Evolutionary conservation across 2,113 vertebrate genomes (phyloP).

Genomic region (Galbula dea): DNA sequence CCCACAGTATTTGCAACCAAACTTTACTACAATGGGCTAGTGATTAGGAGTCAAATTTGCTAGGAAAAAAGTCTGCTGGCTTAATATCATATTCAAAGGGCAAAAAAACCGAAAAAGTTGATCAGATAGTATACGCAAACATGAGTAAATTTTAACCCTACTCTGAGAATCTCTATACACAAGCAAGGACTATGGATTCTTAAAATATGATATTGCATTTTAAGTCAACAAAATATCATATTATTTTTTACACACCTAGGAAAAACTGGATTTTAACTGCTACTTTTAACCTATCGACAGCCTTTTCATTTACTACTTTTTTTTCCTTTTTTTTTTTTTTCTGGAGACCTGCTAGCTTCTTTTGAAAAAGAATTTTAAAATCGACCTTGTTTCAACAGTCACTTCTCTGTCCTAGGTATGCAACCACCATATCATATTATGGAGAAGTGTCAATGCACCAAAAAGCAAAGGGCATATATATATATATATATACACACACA

Average conservation of each 20-base stretch:
- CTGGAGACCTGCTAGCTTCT: background rate
- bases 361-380: constrained; percentile 27
- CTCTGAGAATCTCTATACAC: background rate
- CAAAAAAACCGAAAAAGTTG: background rate
- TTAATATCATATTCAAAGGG: background rate
- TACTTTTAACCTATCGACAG: background rate
- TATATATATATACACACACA: no score
- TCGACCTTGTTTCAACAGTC: constrained; percentile 32
- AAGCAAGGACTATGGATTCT: background rate
- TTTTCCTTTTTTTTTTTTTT: background rate
- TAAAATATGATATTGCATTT: background rate
- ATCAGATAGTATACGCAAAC: background rate
- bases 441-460: constrained; percentile 33
- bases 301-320: background rate
- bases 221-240: background rate
- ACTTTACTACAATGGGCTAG: background rate
- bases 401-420: background rate
- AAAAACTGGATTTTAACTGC: background rate
- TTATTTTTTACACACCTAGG: background rate
- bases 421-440: constrained; percentile 6
- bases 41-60: background rate
- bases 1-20: background rate
- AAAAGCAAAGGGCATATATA: constrained; percentile 8
- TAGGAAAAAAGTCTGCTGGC: background rate
- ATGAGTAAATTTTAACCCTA: background rate